Percentiles rank a stretch among this genome's conserved stretches.
phyloP scores from a whole-genome alignment of 2,888 invertebrate genomes.

The Pyrocoelia pectoralis region DNA sequence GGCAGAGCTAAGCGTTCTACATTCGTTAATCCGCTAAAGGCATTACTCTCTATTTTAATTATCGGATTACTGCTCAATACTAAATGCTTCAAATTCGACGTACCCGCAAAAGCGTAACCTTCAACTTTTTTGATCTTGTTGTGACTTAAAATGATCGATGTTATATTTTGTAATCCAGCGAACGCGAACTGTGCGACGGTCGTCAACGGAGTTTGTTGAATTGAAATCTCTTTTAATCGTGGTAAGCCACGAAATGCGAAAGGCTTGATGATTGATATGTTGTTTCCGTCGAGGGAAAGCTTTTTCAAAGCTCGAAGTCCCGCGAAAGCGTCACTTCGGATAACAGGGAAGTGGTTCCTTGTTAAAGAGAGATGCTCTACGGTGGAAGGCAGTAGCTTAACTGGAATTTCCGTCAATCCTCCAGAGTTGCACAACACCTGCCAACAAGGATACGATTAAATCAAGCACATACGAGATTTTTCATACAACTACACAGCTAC shows the following conservation, averaged over 20 bases:
- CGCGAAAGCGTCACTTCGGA: constrained; percentile 83
- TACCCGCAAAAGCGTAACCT: constrained; percentile 86
- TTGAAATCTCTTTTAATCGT: constrained; percentile 79
- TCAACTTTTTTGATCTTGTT: constrained; percentile 66
- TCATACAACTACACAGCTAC: no score
- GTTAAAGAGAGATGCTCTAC: constrained; percentile 87
- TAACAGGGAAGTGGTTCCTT: constrained; percentile 82
- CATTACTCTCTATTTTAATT: constrained; percentile 79
- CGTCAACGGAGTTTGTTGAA: constrained; percentile 85
- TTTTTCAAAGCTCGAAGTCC: constrained; percentile 83
- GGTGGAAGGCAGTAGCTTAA: constrained; percentile 74
- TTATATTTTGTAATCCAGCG: constrained; percentile 81
- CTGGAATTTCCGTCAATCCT: constrained; percentile 80
- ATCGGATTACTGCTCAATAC: constrained; percentile 86
- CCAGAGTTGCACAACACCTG: constrained; percentile 92
- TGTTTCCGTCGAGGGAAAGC: constrained; percentile 86
- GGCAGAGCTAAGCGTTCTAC: constrained; percentile 86
- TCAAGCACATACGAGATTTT: no score
- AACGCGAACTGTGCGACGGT: constrained; percentile 86
- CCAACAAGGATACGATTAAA: constrained; percentile 47
- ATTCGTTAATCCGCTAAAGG: constrained; percentile 84
- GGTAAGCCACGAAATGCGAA: constrained; percentile 87
- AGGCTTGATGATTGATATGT: constrained; percentile 82
- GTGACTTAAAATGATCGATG: constrained; percentile 69
- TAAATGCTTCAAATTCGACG: constrained; percentile 82